Evolutionary conservation across 2,113 vertebrate species (phyloP).

Genomic region (Rallus limicola): DNA sequence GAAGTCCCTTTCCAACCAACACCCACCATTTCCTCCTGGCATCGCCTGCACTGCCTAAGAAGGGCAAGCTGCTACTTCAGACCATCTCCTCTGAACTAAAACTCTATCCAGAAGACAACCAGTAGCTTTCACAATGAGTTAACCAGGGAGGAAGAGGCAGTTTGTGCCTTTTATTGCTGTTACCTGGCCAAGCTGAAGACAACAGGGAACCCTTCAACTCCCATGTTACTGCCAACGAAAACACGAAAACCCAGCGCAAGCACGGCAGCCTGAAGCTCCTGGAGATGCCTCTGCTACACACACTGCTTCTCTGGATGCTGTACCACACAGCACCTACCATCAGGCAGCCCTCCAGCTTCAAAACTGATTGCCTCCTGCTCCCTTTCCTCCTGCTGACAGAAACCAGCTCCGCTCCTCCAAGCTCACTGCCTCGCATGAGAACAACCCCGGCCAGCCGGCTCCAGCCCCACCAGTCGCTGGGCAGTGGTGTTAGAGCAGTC

Average conservation of each 20-base stretch:
- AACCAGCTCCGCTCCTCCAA: not conserved
- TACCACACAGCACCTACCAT: not conserved
- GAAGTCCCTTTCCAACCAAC: not conserved
- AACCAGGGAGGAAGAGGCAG: not conserved
- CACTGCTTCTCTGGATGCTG: not conserved
- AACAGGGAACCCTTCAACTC: not conserved
- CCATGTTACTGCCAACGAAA: not conserved
- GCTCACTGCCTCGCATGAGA: not conserved
- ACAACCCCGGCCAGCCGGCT: not conserved
- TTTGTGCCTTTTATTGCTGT: not conserved
- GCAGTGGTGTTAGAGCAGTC: too few species aligned
- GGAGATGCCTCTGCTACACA: not conserved
- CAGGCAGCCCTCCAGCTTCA: not conserved
- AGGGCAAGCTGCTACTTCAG: not conserved
- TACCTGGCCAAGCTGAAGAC: not conserved
- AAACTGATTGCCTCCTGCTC: not conserved
- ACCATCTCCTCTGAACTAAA: not conserved
- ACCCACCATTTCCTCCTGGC: not conserved
- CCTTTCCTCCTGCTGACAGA: rapidly evolving
- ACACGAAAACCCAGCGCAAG: rapidly evolving
- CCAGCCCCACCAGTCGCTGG: too few species aligned
- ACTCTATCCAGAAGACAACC: not conserved
- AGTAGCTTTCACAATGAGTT: not conserved
- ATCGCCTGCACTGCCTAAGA: not conserved
- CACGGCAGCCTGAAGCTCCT: not conserved